A percentile compares a stretch with the other conserved stretches of the same genome.
These are phyloP conservation scores for Stenodera caucasica DNA, from an alignment of 2,888 invertebrate species.

Conservation along the genomic window DNA sequence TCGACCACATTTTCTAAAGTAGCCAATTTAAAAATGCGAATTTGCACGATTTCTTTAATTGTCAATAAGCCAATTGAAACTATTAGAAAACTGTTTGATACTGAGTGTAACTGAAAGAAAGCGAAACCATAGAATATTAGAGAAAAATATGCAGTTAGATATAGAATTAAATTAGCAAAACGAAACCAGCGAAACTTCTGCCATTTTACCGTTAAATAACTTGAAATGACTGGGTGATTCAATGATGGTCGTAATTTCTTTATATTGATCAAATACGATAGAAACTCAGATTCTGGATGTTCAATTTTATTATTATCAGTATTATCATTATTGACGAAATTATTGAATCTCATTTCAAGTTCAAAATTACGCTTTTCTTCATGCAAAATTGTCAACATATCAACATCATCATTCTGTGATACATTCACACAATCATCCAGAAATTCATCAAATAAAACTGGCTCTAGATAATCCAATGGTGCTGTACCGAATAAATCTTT, in stretches of 20 bases:
- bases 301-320: not conserved
- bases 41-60: slow-evolving; percentile 8
- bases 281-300: slow-evolving; percentile 17
- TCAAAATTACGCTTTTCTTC: slow-evolving; percentile 12
- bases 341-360: slow-evolving; percentile 11
- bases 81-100: slow-evolving; percentile 15
- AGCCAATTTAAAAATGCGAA: slow-evolving; percentile 9
- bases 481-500: slow-evolving; percentile 14
- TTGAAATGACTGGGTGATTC: slow-evolving; percentile 18
- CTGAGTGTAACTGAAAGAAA: not conserved
- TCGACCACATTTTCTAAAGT: slow-evolving; percentile 15
- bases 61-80: not conserved
- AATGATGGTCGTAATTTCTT: slow-evolving; percentile 14
- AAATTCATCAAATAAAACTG: slow-evolving; percentile 12
- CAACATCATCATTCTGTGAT: slow-evolving; percentile 9
- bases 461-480: slow-evolving; percentile 14
- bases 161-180: slow-evolving; percentile 11
- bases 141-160: slow-evolving; percentile 15
- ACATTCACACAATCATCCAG: slow-evolving; percentile 11
- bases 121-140: slow-evolving; percentile 18
- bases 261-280: slow-evolving; percentile 12
- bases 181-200: slow-evolving; percentile 9
- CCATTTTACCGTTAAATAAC: slow-evolving; percentile 20
- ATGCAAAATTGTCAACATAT: slow-evolving; percentile 2
- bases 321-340: slow-evolving; percentile 6